Base-by-base conservation (phyloP, 2,888 invertebrate species). In the Caenorhabditis virilis region DNA sequence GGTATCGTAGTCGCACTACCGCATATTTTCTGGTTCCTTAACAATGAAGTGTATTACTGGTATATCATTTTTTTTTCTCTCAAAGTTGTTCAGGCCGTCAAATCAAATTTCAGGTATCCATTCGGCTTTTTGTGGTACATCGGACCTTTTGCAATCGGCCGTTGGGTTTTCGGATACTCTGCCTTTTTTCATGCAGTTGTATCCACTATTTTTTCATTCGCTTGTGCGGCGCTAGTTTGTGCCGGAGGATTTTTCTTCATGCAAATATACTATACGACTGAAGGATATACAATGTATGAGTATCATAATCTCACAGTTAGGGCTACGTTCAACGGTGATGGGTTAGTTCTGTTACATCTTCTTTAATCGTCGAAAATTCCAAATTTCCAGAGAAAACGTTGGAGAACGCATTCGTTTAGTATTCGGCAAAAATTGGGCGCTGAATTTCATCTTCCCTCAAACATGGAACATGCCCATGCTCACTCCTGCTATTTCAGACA, bases 201-300 rank as follows among this genome's bases (percentile, higher is more conserved):
- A 27, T 61, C 73, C 9, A 66, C 80, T 0, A 48, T 78, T 16
- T 72, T 78, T 54, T 70, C 73, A 4, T 69, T 77, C 43, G 59
- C 77, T 9, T 61, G 62, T 9, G 76, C 77, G 1, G 71, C 77
- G 9, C 54, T 68, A 1, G 38, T 80, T 18, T 75, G 58, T 6
- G 74, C 78, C 20, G 30, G 66, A 7, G 79, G 74, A 20, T 81
- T 80, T 65, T 75, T 80, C 20, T 69, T 64, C 25, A 64, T 73
- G 55, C 78, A 81, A 69, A 67, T 81, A 5, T 79, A 77, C 62
- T 82, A 82, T 60, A 82, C 80, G 0, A 58, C 65, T 16, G 58
- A 76, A 41, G 82, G 82, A 35, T 82, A 79, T 63, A 82, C 80
- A 22, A 79, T 80, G 79, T 72, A 76, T 56, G 82, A 82, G 42